phyloP scores from a whole-genome alignment of 2,797 vertebrate species.

The Sebastes hopkinsi region DNA sequence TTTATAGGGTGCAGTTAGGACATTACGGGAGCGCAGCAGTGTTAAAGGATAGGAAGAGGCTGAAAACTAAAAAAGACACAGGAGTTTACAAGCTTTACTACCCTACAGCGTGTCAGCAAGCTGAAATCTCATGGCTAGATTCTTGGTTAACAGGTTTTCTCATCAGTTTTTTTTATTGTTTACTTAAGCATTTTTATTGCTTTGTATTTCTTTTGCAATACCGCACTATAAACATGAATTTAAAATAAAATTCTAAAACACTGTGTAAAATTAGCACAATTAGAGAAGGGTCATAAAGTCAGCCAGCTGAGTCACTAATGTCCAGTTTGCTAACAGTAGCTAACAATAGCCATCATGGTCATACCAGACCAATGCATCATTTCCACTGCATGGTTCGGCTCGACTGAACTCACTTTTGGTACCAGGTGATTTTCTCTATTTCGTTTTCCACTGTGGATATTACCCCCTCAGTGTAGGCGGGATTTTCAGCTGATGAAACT shows the following conservation, averaged over 20 bases:
- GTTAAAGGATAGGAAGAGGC: constrained; percentile 9
- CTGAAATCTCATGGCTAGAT: neutral
- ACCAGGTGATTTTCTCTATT: too few relatives aligned
- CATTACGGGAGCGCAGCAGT: neutral
- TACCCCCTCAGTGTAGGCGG: too few relatives aligned
- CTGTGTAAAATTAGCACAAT: neutral
- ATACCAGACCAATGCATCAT: too few relatives aligned
- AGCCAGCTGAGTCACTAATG: neutral
- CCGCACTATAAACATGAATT: neutral
- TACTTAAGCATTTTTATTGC: neutral
- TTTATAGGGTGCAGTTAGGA: constrained; percentile 42
- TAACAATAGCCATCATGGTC: neutral
- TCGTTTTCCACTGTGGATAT: too few relatives aligned
- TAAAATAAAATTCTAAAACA: too few relatives aligned
- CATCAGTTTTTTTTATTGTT: neutral
- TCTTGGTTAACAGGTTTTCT: neutral
- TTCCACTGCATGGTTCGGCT: too few relatives aligned
- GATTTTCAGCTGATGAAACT: neutral
- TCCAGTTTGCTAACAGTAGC: neutral
- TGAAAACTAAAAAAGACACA: constrained; percentile 8
- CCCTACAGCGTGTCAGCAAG: neutral
- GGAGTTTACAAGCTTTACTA: neutral
- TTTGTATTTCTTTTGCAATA: too few relatives aligned
- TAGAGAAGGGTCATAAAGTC: neutral
- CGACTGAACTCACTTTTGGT: too few relatives aligned